Evolutionary conservation across 2,888 invertebrate species (phyloP).

Genomic region (Diogma glabrata): DNA sequence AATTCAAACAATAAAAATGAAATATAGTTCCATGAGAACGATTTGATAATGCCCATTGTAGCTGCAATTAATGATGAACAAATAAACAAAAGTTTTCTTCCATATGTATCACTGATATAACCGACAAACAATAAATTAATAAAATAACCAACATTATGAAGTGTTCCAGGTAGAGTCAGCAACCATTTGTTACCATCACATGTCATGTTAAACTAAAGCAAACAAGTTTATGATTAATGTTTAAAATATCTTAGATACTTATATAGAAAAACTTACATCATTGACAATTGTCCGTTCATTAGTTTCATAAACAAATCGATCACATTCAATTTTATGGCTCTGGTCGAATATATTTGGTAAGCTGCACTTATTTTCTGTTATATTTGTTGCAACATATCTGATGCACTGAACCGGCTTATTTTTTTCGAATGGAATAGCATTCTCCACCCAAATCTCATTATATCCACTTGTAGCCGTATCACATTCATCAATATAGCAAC

Average conservation of each 20-base stretch:
- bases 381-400: background rate
- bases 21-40: background rate
- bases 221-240: too few species aligned
- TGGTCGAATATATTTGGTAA: too few species aligned
- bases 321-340: background rate
- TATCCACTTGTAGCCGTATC: background rate
- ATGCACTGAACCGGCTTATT: background rate
- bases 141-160: background rate
- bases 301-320: background rate
- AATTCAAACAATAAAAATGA: background rate
- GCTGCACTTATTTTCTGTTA: background rate
- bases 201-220: too few species aligned
- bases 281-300: conserved; percentile 1
- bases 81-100: background rate
- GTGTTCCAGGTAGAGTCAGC: background rate
- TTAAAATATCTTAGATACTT: too few species aligned
- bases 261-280: background rate
- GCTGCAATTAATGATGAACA: background rate
- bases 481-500: background rate
- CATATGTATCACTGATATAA: background rate
- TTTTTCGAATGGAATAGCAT: background rate
- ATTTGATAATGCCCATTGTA: background rate
- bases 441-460: background rate
- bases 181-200: background rate
- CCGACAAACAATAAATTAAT: background rate